Conservation (phyloP, 2,113 vertebrate species). For the Candoia aspera region DNA sequence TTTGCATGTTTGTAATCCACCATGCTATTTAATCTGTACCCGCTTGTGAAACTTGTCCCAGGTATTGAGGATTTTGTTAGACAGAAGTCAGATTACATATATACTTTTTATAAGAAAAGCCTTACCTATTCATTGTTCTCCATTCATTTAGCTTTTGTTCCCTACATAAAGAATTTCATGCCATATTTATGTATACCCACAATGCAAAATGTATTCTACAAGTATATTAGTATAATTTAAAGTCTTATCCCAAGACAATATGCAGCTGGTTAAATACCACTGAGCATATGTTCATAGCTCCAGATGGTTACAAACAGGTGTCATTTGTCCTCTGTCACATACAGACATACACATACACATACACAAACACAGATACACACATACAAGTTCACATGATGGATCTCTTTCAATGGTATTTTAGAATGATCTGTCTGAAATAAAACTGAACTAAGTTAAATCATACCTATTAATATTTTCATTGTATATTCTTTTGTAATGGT, state of each 20-base stretch:
- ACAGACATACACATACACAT: not conserved
- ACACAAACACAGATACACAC: not conserved
- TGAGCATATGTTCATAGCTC: slow-evolving; percentile 35
- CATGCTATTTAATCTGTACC: slow-evolving; percentile 47
- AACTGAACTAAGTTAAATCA: slow-evolving; percentile 13
- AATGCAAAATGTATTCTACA: slow-evolving; percentile 6
- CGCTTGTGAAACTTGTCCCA: slow-evolving; percentile 46
- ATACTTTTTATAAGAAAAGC: not conserved
- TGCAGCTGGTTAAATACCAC: slow-evolving; percentile 24
- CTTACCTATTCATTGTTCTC: not conserved
- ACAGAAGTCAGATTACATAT: not conserved
- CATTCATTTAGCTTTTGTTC: slow-evolving; percentile 3
- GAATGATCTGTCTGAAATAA: slow-evolving; percentile 21
- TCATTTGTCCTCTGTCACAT: slow-evolving; percentile 19
- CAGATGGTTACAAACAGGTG: slow-evolving; percentile 38
- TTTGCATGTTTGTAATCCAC: slow-evolving; percentile 54
- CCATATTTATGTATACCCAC: not conserved
- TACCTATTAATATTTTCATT: not conserved
- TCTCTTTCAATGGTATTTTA: slow-evolving; percentile 28
- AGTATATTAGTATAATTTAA: not conserved
- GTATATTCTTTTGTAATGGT: not conserved
- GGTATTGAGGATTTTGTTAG: slow-evolving; percentile 7
- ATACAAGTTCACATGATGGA: not conserved
- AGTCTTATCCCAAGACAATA: not conserved
- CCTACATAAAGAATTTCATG: not conserved